These are phyloP conservation scores for Parapsyche elsis DNA, from an alignment of 1,140 invertebrate genomes.

Conservation along the genomic window DNA sequence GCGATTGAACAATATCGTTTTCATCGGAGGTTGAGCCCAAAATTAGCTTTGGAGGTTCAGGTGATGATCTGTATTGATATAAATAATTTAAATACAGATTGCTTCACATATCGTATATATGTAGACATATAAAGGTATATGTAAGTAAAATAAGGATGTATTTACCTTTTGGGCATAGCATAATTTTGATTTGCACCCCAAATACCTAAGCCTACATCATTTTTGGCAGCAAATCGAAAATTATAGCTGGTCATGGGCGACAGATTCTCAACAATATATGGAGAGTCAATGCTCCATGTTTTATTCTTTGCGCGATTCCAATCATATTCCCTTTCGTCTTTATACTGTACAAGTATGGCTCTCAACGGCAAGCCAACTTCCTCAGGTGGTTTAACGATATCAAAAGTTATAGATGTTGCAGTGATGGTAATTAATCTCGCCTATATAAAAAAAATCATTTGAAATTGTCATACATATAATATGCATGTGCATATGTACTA, in stretches of 20 bases:
- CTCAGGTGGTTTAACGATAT: slow-evolving; percentile 76
- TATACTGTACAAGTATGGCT: slow-evolving; percentile 80
- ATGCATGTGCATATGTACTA: too few relatives aligned
- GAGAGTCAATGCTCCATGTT: slow-evolving; percentile 79
- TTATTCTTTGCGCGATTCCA: slow-evolving; percentile 78
- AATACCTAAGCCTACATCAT: slow-evolving; percentile 83
- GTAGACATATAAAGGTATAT: not conserved
- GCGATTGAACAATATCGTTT: slow-evolving; percentile 61
- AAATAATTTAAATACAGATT: slow-evolving; percentile 5
- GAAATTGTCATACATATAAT: not conserved
- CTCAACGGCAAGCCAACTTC: slow-evolving; percentile 80
- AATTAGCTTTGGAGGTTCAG: slow-evolving; percentile 61
- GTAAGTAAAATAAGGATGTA: slow-evolving; percentile 11
- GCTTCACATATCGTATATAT: not conserved
- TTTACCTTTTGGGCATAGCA: slow-evolving; percentile 68
- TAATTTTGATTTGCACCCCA: slow-evolving; percentile 73
- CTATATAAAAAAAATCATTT: not conserved
- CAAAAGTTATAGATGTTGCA: slow-evolving; percentile 86
- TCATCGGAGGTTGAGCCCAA: slow-evolving; percentile 32
- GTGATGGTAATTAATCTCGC: slow-evolving; percentile 67
- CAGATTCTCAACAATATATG: slow-evolving; percentile 84
- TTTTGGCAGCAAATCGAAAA: slow-evolving; percentile 86
- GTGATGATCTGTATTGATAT: slow-evolving; percentile 57
- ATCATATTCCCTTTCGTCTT: slow-evolving; percentile 71
- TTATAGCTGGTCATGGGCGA: slow-evolving; percentile 82